Evolutionary conservation across 2,113 vertebrate species (phyloP).

Genomic region (Blennius ocellaris): DNA sequence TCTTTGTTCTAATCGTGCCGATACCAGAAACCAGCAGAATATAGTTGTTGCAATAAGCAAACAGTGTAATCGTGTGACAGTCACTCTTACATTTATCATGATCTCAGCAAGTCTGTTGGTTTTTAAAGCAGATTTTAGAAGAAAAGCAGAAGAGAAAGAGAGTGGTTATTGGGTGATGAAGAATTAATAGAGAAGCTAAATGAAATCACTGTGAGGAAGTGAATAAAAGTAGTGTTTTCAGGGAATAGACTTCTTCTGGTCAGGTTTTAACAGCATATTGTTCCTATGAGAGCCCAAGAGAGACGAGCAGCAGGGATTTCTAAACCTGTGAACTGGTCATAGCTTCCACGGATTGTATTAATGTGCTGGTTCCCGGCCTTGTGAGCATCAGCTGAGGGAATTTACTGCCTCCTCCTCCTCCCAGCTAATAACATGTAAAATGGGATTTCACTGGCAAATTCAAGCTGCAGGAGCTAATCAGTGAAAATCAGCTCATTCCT

Average conservation of each 20-base stretch:
- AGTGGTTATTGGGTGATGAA: no score
- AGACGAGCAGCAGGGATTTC: conserved; percentile 20
- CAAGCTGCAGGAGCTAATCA: conserved; percentile 6
- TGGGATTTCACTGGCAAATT: not conserved
- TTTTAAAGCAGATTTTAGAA: no score
- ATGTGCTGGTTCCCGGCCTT: conserved; percentile 26
- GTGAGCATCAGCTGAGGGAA: not conserved
- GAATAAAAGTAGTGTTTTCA: not conserved
- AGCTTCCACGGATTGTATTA: conserved; percentile 67
- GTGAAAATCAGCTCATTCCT: conserved; percentile 25
- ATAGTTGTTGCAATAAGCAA: no score
- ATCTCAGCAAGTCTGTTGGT: no score
- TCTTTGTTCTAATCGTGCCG: no score
- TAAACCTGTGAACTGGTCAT: conserved; percentile 46
- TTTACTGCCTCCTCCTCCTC: conserved; percentile 19
- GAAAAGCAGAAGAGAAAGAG: no score
- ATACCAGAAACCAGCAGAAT: no score
- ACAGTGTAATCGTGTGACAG: no score
- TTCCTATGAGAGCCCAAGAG: conserved; percentile 41
- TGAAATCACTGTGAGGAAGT: not conserved
- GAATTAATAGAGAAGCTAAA: no score
- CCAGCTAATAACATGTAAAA: not conserved
- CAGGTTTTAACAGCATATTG: conserved; percentile 50
- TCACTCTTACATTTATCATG: no score
- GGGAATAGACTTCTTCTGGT: not conserved